Evolutionary conservation across 2,888 invertebrate species (phyloP).

Genomic region (Nineta flava): DNA sequence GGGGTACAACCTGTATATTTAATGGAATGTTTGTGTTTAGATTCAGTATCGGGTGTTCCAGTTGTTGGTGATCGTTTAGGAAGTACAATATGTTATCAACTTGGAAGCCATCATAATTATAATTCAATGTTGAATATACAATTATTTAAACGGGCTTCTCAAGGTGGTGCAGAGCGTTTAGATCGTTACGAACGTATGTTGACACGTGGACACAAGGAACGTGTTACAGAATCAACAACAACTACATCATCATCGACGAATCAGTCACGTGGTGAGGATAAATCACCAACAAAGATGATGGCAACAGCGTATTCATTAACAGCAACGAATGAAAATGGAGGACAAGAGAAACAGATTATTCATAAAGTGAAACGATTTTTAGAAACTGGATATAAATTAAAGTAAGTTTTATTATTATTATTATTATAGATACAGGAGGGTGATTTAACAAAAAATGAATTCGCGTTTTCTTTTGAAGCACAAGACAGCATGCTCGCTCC

Average conservation of each 20-base stretch:
- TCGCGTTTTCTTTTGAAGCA: too few species aligned
- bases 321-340: constrained; percentile 13
- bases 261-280: constrained; percentile 19
- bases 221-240: not conserved
- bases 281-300: not conserved
- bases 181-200: constrained; percentile 27
- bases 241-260: constrained; percentile 23
- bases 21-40: too few species aligned
- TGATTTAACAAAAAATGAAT: too few species aligned
- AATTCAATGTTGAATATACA: constrained; percentile 62
- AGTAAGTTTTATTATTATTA: constrained; percentile 38
- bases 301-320: constrained; percentile 7
- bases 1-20: too few species aligned
- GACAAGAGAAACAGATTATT: constrained; percentile 19
- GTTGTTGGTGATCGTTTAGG: constrained; percentile 43
- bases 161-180: constrained; percentile 17
- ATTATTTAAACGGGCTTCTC: constrained; percentile 36
- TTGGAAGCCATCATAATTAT: constrained; percentile 51
- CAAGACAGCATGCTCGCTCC: too few species aligned
- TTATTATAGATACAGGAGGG: too few species aligned
- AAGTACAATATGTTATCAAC: constrained; percentile 34
- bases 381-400: constrained; percentile 45
- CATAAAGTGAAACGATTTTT: constrained; percentile 27
- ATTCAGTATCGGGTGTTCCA: constrained; percentile 59
- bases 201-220: constrained; percentile 21